Evolutionary conservation across 35 echinoderm and acorn worm genomes (phyloP).

Genomic region (Amphiura filiformis): DNA sequence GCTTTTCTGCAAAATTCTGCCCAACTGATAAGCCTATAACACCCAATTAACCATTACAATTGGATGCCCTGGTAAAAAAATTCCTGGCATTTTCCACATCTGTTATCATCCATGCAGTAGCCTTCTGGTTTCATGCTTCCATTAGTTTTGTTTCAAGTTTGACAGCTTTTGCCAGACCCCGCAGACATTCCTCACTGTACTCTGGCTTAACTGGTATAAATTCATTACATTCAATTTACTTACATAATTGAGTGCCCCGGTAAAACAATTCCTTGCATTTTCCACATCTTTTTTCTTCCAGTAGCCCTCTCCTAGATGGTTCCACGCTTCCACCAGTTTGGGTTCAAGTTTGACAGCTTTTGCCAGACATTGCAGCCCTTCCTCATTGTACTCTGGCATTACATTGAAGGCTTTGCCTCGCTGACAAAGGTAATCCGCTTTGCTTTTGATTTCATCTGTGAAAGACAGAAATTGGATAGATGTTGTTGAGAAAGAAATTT

Average conservation of each 20-base stretch:
- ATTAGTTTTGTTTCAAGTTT: too few relatives aligned
- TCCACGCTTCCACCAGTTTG: constrained; percentile 97
- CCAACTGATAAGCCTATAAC: too few relatives aligned
- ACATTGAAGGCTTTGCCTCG: constrained; percentile 88
- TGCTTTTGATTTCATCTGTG: constrained; percentile 65
- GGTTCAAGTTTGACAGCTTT: constrained; percentile 94
- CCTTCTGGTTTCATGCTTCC: too few relatives aligned
- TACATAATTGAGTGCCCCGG: constrained; percentile 93
- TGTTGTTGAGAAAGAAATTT: background rate
- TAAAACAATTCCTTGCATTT: constrained; percentile 91
- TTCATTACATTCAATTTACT: too few relatives aligned
- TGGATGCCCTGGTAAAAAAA: too few relatives aligned
- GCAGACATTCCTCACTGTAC: too few relatives aligned
- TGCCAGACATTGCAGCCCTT: constrained; percentile 77
- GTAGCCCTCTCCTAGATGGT: constrained; percentile 94
- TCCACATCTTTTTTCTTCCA: constrained; percentile 99
- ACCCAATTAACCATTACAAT: too few relatives aligned
- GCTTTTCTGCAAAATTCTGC: too few relatives aligned
- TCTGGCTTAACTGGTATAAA: too few relatives aligned
- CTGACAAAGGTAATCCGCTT: constrained; percentile 58
- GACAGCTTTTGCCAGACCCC: too few relatives aligned
- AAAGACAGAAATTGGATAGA: background rate
- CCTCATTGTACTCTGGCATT: constrained; percentile 76
- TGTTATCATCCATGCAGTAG: too few relatives aligned
- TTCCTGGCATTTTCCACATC: too few relatives aligned